Conservation (phyloP, 2,888 invertebrate species). For the Mamestra brassicae region DNA sequence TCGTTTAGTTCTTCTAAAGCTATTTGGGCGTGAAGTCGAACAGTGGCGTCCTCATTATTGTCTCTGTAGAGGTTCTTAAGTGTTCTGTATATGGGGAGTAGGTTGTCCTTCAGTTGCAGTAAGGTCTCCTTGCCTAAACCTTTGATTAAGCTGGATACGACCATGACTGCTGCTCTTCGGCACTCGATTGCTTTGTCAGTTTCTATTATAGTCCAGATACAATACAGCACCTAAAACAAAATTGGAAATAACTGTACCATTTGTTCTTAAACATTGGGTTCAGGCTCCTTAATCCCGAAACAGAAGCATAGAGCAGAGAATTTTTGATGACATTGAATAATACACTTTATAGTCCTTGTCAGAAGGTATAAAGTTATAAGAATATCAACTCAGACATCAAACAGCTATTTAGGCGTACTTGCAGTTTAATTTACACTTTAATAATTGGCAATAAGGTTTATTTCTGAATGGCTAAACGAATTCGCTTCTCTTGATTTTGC, state of each 20-base stretch:
- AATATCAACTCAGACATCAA: too few species aligned
- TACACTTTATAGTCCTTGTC: not conserved
- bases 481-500: too few species aligned
- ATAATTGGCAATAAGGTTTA: too few species aligned
- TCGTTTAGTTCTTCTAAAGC: conserved; percentile 94
- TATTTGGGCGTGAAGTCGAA: conserved; percentile 94
- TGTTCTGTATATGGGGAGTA: conserved; percentile 93
- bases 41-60: conserved; percentile 92
- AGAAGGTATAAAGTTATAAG: too few species aligned
- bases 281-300: not conserved
- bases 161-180: conserved; percentile 94
- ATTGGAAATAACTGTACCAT: not conserved
- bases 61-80: conserved; percentile 92
- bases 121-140: conserved; percentile 94
- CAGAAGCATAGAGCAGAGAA: not conserved
- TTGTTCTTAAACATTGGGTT: not conserved
- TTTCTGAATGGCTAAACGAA: too few species aligned
- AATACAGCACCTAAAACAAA: conserved; percentile 92
- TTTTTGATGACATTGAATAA: not conserved
- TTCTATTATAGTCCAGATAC: conserved; percentile 93
- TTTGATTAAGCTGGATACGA: conserved; percentile 93
- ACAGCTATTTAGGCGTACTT: too few species aligned
- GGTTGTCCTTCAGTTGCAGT: conserved; percentile 92
- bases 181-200: conserved; percentile 94
- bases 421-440: too few species aligned